Evolutionary conservation across 1,140 invertebrate species (phyloP), one percentile per base, ranked within the genome.

Genomic region (Eulimnadia texana): DNA sequence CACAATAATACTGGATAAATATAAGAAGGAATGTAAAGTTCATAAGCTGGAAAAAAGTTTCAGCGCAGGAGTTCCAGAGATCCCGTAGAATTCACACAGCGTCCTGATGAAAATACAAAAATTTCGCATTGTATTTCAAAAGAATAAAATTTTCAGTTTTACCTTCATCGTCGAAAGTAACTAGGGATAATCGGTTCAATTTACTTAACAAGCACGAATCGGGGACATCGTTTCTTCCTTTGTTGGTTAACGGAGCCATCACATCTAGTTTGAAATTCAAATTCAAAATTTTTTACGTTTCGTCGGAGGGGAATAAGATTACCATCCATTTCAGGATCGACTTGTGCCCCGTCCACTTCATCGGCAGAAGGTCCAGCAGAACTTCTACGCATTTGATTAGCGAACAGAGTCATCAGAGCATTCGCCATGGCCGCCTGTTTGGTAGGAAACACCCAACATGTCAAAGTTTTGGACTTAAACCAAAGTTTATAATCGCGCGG

Each of bases 91-190:
- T 42, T 6, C 6, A 42, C 33, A 16, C 33, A 42, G 33, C 33
- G 33, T 16, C 33, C n/a, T n/a, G n/a, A n/a, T n/a, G n/a, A n/a
- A n/a, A n/a, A n/a, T n/a, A n/a, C n/a, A n/a, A n/a, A n/a, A n/a
- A n/a, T n/a, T n/a, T n/a, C n/a, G n/a, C n/a, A n/a, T n/a, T n/a
- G n/a, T n/a, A n/a, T n/a, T n/a, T n/a, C n/a, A n/a, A n/a, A n/a
- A n/a, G n/a, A n/a, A n/a, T n/a, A n/a, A n/a, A n/a, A n/a, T n/a
- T n/a, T n/a, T n/a, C n/a, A n/a, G n/a, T 25, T 25, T 54, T 54
- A 54, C 52, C 55, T 33, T 57, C 55, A 27, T 57, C 55, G 29
- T 57, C 55, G 33, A 57, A 57, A 57, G 55, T 57, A 22, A 33
- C 55, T 27, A 57, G 33, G 24, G 55, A 57, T 20, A 57, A 27